Base-by-base conservation (phyloP, 1,140 invertebrate genomes). In the Diachasmimorpha longicaudata region DNA sequence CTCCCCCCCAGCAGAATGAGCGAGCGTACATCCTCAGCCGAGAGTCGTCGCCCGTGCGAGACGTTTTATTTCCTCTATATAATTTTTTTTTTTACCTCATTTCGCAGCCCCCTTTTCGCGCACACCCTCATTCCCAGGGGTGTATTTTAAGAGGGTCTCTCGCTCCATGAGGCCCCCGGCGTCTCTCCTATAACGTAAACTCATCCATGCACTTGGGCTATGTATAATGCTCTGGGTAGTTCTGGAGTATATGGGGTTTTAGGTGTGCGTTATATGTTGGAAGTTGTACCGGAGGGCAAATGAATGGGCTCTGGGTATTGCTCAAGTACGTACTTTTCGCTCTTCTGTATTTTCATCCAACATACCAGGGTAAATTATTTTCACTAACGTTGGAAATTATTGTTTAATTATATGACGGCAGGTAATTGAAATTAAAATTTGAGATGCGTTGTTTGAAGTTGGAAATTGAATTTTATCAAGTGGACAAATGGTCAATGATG, bases 101-200 rank as follows among this genome's bases (percentile, higher is more conserved):
- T 77, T 76, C 36, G 39, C 46, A 77, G 48, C 37, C 73, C 67
- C 76, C 67, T 79, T 31, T 78, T 74, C 48, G 75, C 72, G 44
- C 74, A 73, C 77, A 52, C 39, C 68, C 69, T 67, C 37, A 72
- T 77, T 77, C 79, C 79, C 83, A 82, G 81, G 82, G 80, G 82
- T 85, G 83, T 84, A 84, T 83, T 85, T 85, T 81, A 81, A 83
- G 83, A 84, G 83, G 79, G 80, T 55, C 48, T 55, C 48, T 55
- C 58, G 5, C 21, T 63, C 77, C 70, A 52, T 36, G 58, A 68
- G 78, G 73, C 78, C 78, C 79, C 81, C 81, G 76, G 76, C 52
- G 73, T 69, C 76, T 44, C 76, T 36, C 58, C 42, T 48, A 75
- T 44, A 69, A 69, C 11, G 46, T 68, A 74, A 23, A 39, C 39